phyloP scores from a whole-genome alignment of 2,113 vertebrate species.

The Maccullochella peelii region DNA sequence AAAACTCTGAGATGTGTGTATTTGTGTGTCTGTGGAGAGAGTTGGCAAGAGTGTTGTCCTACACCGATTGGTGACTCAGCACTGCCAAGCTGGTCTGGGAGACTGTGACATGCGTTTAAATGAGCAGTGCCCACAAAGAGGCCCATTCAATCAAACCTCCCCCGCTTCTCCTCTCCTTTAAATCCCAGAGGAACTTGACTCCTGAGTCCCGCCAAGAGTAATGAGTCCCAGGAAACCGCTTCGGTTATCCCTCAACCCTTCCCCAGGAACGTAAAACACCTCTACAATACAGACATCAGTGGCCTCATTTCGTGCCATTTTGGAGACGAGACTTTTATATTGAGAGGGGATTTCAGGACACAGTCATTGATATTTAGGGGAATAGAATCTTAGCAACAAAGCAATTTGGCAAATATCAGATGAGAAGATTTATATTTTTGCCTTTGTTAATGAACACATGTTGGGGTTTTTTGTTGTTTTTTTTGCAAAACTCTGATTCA shows the following conservation, averaged over 20 bases:
- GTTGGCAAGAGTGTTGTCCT: constrained; percentile 39
- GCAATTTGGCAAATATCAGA: constrained; percentile 45
- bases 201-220: constrained; percentile 59
- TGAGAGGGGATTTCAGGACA: constrained; percentile 11
- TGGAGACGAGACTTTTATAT: constrained; percentile 40
- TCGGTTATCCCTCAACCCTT: constrained; percentile 38
- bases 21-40: constrained; percentile 44
- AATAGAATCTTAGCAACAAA: constrained; percentile 59
- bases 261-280: constrained; percentile 53
- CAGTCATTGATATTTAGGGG: constrained; percentile 27
- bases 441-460: constrained; percentile 14
- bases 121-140: constrained; percentile 78
- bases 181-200: constrained; percentile 77
- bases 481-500: neutral
- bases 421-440: constrained; percentile 13
- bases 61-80: constrained; percentile 72
- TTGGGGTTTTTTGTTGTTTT: neutral
- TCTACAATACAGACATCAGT: constrained; percentile 50
- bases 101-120: constrained; percentile 80
- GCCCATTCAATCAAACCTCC: constrained; percentile 68
- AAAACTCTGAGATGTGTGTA: constrained; percentile 21
- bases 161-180: constrained; percentile 56
- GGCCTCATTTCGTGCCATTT: constrained; percentile 44
- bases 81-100: constrained; percentile 67
- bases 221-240: constrained; percentile 70